Base-by-base conservation (phyloP, 2,888 invertebrate genomes). In the Aporophyla lueneburgensis region DNA sequence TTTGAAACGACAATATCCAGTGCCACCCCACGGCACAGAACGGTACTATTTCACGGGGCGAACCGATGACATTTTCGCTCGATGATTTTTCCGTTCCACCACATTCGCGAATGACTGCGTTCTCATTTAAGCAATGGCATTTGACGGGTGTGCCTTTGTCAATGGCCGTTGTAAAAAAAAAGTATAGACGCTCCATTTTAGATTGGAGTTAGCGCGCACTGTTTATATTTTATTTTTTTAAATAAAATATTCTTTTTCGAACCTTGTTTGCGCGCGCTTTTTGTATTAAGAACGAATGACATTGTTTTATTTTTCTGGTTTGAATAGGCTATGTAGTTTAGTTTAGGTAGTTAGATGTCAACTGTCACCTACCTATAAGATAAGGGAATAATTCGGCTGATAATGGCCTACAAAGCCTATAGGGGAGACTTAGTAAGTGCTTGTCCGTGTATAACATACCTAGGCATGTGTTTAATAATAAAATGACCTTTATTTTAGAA, bases 81-180 rank as follows among this genome's bases (percentile, higher is more conserved):
- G 92, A 95, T 95, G 95, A 95, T 95, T 96, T 96, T 96, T 96
- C 96, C 96, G 86, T 94, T 91, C 86, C 96, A 94, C 95, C 93
- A 94, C 94, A 93, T 94, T 92, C 93, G 91, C 94, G 95, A 93
- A 94, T 95, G 95, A 95, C 93, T 95, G 96, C 93, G 94, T 95
- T 96, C 93, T 95, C 96, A 95, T 95, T 95, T 95, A 91, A 93
- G 95, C 96, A 96, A 96, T 96, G 96, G 93, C 95, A 95, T 96
- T 96, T 96, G 95, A 95, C 94, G 94, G 93, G 91, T 90, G 88
- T 75, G 89, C 92, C 93, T 95, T 96, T 96, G 95, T 95, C 92
- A 89, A 74, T 79, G 88, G 86, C 83, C 89, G 89, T 80, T 86
- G 89, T 91, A 92, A 92, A 93, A 33, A 92, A 95, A 92, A 91